Conservation (phyloP, 2,888 invertebrate species). For the Antheraea yamamai region DNA sequence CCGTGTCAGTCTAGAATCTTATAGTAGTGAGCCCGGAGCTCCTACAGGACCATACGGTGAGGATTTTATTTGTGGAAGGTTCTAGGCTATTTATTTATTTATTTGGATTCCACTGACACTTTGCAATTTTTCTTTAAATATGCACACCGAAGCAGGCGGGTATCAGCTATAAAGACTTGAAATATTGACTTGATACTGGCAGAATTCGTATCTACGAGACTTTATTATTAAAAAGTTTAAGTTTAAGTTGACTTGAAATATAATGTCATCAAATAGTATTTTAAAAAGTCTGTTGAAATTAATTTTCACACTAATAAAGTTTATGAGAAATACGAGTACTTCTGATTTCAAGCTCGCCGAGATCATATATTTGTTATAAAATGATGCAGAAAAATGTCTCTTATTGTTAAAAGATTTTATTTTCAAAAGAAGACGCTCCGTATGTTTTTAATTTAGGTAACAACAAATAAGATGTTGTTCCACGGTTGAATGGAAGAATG, state of each 20-base stretch:
- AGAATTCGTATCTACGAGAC: no score
- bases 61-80: no score
- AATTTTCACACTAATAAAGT: background rate
- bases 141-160: no score
- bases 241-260: background rate
- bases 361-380: conserved; percentile 12
- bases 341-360: background rate
- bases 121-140: no score
- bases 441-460: conserved; percentile 39
- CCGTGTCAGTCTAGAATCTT: no score
- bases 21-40: no score
- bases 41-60: no score
- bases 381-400: conserved; percentile 16
- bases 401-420: background rate
- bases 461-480: conserved; percentile 52
- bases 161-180: no score
- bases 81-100: no score
- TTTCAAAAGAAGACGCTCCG: conserved; percentile 17
- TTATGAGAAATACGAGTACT: conserved; percentile 5
- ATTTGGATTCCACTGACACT: no score
- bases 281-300: background rate
- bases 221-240: background rate
- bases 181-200: no score
- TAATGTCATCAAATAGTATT: background rate
- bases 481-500: conserved; percentile 41